These are phyloP conservation scores for Gymnoscopelus microlampas DNA, from an alignment of 2,797 vertebrate genomes.

Conservation along the genomic window DNA sequence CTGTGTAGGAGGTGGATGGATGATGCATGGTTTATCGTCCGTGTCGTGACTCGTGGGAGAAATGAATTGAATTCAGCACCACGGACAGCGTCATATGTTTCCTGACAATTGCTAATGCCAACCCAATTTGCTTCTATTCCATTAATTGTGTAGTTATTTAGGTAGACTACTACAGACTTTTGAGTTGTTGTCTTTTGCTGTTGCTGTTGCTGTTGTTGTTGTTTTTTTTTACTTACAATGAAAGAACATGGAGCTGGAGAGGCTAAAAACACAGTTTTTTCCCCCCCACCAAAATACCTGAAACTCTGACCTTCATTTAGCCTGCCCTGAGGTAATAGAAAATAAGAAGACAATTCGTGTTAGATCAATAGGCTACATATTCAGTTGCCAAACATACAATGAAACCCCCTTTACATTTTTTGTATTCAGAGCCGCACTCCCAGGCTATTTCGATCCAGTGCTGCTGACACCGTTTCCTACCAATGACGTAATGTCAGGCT, in stretches of 20 bases:
- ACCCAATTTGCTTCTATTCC: background rate
- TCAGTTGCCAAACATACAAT: conserved; percentile 17
- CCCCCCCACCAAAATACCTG: too few species aligned
- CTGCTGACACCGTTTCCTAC: conserved; percentile 45
- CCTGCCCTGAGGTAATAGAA: too few species aligned
- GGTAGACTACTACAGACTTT: background rate
- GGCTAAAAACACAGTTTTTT: too few species aligned
- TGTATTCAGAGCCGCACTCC: conserved; percentile 43
- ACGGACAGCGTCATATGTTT: conserved; percentile 57
- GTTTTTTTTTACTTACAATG: background rate
- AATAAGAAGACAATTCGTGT: background rate
- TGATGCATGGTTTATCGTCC: background rate
- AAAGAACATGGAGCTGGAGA: too few species aligned
- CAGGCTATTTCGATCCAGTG: conserved; percentile 35
- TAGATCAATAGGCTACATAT: conserved; percentile 19
- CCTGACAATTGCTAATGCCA: too few species aligned
- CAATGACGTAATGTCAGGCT: conserved; percentile 63
- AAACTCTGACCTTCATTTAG: too few species aligned
- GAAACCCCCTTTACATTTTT: conserved; percentile 1
- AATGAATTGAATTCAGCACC: conserved; percentile 59
- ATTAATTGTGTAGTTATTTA: background rate
- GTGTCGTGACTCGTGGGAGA: background rate
- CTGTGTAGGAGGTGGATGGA: too few species aligned
- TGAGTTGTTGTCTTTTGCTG: background rate
- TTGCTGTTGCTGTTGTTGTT: background rate